These are phyloP conservation scores for Nephotettix cincticeps DNA, from an alignment of 1,140 invertebrate genomes.

Conservation along the genomic window DNA sequence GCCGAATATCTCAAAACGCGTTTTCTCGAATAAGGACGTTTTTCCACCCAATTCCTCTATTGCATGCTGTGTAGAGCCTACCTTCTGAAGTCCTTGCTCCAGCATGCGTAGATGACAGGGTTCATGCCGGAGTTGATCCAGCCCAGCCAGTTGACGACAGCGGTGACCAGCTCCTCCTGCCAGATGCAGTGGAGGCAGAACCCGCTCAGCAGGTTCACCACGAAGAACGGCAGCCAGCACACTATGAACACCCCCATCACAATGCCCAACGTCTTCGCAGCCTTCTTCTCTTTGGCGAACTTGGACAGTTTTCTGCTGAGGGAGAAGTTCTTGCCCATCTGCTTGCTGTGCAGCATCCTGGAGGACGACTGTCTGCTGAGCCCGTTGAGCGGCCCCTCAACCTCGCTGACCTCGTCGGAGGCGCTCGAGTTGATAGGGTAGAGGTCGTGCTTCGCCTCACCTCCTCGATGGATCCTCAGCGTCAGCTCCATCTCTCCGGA, in stretches of 20 bases:
- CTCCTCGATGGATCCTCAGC: constrained; percentile 85
- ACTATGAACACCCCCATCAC: constrained; percentile 98
- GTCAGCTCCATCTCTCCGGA: constrained; percentile 82
- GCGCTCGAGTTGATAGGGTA: constrained; percentile 47
- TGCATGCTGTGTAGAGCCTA: constrained; percentile 54
- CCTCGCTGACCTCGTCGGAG: constrained; percentile 39
- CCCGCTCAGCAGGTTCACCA: constrained; percentile 90
- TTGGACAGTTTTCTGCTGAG: constrained; percentile 87
- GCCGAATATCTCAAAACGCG: no score
- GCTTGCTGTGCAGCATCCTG: constrained; percentile 48
- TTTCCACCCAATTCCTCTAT: no score
- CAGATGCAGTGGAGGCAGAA: constrained; percentile 85
- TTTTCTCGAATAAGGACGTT: no score
- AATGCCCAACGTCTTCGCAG: constrained; percentile 91
- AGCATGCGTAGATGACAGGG: constrained; percentile 95
- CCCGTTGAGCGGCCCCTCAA: constrained; percentile 65
- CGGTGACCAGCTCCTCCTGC: constrained; percentile 86
- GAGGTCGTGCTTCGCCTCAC: constrained; percentile 46
- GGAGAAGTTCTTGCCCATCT: constrained; percentile 81
- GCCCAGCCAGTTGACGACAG: constrained; percentile 96
- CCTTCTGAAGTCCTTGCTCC: constrained; percentile 94
- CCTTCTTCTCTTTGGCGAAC: constrained; percentile 94
- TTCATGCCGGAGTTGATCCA: constrained; percentile 99
- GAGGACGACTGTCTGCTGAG: constrained; percentile 61
- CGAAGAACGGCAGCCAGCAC: constrained; percentile 98